Base-by-base conservation (phyloP, 1,140 invertebrate genomes). In the Pentalonia nigronervosa region DNA sequence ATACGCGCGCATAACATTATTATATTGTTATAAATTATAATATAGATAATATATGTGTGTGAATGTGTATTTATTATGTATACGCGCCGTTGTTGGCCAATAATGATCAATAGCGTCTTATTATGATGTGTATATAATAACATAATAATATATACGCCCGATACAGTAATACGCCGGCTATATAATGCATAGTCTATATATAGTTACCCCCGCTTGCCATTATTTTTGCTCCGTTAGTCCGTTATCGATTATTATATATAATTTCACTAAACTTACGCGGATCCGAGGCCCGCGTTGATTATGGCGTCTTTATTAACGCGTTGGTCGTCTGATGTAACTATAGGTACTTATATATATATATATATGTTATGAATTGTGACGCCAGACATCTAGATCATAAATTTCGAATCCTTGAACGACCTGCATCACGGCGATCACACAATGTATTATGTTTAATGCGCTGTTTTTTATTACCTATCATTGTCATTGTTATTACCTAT, bases 171-270 rank as follows among this genome's bases (percentile, higher is more conserved):
- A 67, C 30, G 4, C n/a, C n/a, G 67, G 36, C 60, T 89, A 89
- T 89, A 67, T 9, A 30, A 30, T 60, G 14, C n/a, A 11, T 60
- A 30, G 20, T 45, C 25, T 41, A n/a, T n/a, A 87, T 89, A 36
- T n/a, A 41, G 25, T 45, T 90, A 1, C 25, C 53, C 45, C 53
- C 53, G 7, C 36, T 14, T 21, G 25, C 14, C 3, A 45, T 45
- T 90, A 50, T 88, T 50, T 88, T 88, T 88, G 14, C 7, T 25
- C 88, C 53, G 50, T 90, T 30, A 88, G 34, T 25, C 34, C 50
- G 88, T 50, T 88, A 88, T 88, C n/a, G 88, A n/a, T n/a, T n/a
- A 67, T 90, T 90, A 67, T 67, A 30, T 67, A n/a, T 67, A 90
- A 30, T 90, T 45, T 90, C 36, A 45, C 56, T 90, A 67, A n/a